Evolutionary conservation across 2,888 invertebrate genomes (phyloP).

Genomic region (Polyploca ridens): DNA sequence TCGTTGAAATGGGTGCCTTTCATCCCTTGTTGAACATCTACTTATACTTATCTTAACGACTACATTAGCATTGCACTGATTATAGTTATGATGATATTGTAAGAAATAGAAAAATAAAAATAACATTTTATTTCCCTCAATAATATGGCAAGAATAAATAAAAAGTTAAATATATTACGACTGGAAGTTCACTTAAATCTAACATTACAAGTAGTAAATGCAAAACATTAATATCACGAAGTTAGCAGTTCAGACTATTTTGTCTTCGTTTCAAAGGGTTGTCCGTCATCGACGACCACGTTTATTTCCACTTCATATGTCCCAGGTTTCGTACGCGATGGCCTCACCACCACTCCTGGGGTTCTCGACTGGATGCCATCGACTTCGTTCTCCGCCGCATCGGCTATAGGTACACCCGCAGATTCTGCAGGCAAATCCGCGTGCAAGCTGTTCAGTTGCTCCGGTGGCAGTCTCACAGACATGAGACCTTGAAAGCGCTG

Average conservation of each 20-base stretch:
- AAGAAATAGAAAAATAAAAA: constrained; percentile 32
- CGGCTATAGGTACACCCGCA: constrained; percentile 48
- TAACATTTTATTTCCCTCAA: constrained; percentile 49
- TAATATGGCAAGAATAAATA: constrained; percentile 75
- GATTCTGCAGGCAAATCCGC: constrained; percentile 41
- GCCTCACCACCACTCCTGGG: constrained; percentile 70
- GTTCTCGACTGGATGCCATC: constrained; percentile 71
- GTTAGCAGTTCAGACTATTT: constrained; percentile 24
- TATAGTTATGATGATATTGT: not conserved
- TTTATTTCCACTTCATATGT: constrained; percentile 76
- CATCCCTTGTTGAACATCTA: no score
- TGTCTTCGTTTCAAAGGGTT: constrained; percentile 56
- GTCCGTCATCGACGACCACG: constrained; percentile 73
- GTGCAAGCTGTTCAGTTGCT: constrained; percentile 70
- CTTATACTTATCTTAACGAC: no score
- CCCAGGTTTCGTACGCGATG: constrained; percentile 70
- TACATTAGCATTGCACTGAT: not conserved
- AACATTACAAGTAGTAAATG: constrained; percentile 38
- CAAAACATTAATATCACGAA: constrained; percentile 23
- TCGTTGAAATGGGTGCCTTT: no score
- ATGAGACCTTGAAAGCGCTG: constrained; percentile 88
- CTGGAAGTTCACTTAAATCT: constrained; percentile 25
- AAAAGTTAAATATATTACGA: constrained; percentile 34
- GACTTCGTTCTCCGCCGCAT: constrained; percentile 77
- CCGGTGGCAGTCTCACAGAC: constrained; percentile 87